Evolutionary conservation across 2,888 invertebrate genomes (phyloP), one percentile per base, ranked within the genome.

Genomic region (Pterobdella sp.): DNA sequence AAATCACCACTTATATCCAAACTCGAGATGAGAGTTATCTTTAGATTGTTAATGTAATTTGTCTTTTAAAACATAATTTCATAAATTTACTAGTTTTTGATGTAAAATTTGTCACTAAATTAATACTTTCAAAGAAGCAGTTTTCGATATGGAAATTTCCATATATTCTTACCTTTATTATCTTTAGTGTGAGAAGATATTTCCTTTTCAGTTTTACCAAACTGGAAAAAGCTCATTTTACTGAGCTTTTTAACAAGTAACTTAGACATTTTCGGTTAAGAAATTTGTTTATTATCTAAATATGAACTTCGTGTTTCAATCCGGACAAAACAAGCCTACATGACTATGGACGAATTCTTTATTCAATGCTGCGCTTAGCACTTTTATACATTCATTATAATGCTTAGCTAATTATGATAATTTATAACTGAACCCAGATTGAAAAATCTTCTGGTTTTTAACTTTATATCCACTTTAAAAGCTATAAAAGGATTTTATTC

Each of bases 191-290:
- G 26, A 7, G 64, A 49, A 29, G 52, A 34, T 14, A 37, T 1
- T 49, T 72, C 66, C 36, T 68, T 72, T 26, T 74, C 74, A 35
- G 68, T 36, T 67, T 72, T 72, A 42, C 74, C 74, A 70, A 68
- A 72, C 56, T 72, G 70, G 35, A 74, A 74, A 29, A 74, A 52
- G 32, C 42, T 74, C 73, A 75, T 63, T 49, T 74, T 74, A 49
- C 74, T 75, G 35, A 75, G 68, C 42, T 75, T 76, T 34, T 69
- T 73, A 18, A 72, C 74, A 32, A 76, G 70, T 42, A 74, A 68
- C 36, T 76, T 76, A 31, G 75, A 74, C 74, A 75, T 73, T 56
- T 49, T 73, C 42, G 56, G 34, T 56, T 56, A 56, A 56, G 60
- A 56, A n/a, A 56, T 56, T 56, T 56, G 60, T 56, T 56, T 56